Evolutionary conservation across 2,113 vertebrate species (phyloP), one percentile per base, ranked within the genome.

Genomic region (Ifrita kowaldi): DNA sequence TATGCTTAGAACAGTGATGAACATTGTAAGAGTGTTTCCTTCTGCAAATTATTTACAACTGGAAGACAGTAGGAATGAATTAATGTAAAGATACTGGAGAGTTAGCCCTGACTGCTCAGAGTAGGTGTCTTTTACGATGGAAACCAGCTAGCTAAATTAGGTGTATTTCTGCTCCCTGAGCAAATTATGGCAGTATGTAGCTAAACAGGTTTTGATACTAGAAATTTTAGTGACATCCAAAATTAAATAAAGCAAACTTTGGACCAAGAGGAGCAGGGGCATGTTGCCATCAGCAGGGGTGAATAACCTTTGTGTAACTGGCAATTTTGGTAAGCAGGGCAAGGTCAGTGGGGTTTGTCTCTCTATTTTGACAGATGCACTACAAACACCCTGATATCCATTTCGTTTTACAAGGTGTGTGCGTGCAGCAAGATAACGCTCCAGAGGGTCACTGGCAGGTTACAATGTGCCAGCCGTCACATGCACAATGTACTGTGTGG

Each of bases 401-500:
- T 94, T 95, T 95, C 73, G 30, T 64, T 88, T 90, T 81, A 84
- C 73, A 93, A 96, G 95, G 93, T 94, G 87, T 50, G 35, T 77
- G 71, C 1, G 1, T 65, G 88, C 83, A 41, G 60, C 13, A 22
- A 41, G 67, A 68, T 71, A 84, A 74, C 0, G 4, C 82, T 77
- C 33, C 75, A 15, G 1, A 81, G 49, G 83, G 89, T 92, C 91
- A 89, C 60, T 42, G 80, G 23, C 83, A 92, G 80, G 93, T 84
- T 94, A 82, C 79, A 56, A 4, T 27, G 75, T 91, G 87, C 92
- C 64, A 69, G 68, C 82, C 19, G 0, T 84, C 84, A 67, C 13
- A 18, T 35, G 33, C 56, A 41, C n/a, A 5, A 6, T 27, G 19
- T 26, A 47, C 64, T 87, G 59, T 37, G 27, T 59, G 78, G 83